Base-by-base conservation (phyloP, 92 coral and sea anemone genomes). In the Actinernus sp. region DNA sequence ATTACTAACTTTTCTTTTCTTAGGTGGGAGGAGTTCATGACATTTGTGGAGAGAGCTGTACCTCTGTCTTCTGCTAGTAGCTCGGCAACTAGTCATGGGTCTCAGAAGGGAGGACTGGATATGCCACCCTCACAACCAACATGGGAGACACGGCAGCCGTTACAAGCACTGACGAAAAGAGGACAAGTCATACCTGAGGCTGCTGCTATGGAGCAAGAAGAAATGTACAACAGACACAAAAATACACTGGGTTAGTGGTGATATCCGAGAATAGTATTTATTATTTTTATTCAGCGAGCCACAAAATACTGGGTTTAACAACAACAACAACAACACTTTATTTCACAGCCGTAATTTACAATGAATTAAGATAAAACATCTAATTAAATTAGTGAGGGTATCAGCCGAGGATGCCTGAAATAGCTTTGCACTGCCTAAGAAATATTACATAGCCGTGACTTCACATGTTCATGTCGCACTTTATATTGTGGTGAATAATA, bases 131-230 rank as follows among this genome's bases (percentile, higher is more conserved):
- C 74, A 12, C 76, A 64, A 52, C 96, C 96, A 12, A 73, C 74
- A 22, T 90, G 96, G 96, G 96, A 90, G 55, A 85, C 92, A 57
- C 61, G 85, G 27, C 82, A 81, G 65, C 92, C 96, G 3, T 82
- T 90, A 0, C 74, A 67, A 7, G 68, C 84, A 1, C 54, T 90
- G 49, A 31, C 59, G 18, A 73, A 36, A 33, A 74, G 76, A 52
- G 30, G 70, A 8, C 74, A 76, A 40, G 51, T 53, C 23, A 65
- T 59, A 29, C 49, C 61, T 3, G 80, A 46, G 50, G 76, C 49
- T 14, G 75, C 77, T 0, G 67, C 68, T 0, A 43, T 55, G 27
- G 76, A 79, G 59, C 87, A 85, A 40, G 59, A 68, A 37, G 81
- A 68, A 17, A 61, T 61, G 68, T 70, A 65, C 53, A 65, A 74